These are phyloP conservation scores for Sipha maydis DNA, from an alignment of 2,888 invertebrate species.

Conservation along the genomic window DNA sequence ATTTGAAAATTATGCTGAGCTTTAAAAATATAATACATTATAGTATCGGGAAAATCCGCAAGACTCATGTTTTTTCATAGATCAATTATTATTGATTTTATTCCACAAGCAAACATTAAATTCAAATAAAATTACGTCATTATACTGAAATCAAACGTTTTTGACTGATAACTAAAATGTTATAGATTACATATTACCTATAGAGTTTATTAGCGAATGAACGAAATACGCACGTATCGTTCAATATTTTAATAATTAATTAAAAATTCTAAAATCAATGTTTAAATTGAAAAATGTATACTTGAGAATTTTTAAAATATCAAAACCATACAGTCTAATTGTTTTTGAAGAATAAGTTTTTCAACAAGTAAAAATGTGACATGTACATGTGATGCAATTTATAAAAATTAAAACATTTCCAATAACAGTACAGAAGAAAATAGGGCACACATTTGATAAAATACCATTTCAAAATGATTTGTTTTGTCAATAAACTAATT, in stretches of 20 bases:
- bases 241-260: neutral
- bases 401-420: too few relatives aligned
- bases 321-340: too few relatives aligned
- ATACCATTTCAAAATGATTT: too few relatives aligned
- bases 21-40: neutral
- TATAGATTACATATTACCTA: neutral
- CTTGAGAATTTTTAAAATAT: neutral
- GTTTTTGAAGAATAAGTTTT: too few relatives aligned
- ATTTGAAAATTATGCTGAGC: constrained; percentile 3
- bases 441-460: too few relatives aligned
- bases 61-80: constrained; percentile 4
- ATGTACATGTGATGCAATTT: too few relatives aligned
- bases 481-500: too few relatives aligned
- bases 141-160: constrained; percentile 15
- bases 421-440: too few relatives aligned
- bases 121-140: constrained; percentile 25
- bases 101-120: neutral
- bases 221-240: neutral
- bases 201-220: neutral
- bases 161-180: neutral
- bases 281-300: neutral
- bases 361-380: too few relatives aligned
- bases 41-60: neutral
- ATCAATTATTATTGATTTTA: constrained; percentile 1
- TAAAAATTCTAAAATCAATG: neutral